A percentile compares a stretch with the other conserved stretches of the same genome.
Evolutionary conservation across 2,113 vertebrate genomes (phyloP).

Genomic region (Passer domesticus): DNA sequence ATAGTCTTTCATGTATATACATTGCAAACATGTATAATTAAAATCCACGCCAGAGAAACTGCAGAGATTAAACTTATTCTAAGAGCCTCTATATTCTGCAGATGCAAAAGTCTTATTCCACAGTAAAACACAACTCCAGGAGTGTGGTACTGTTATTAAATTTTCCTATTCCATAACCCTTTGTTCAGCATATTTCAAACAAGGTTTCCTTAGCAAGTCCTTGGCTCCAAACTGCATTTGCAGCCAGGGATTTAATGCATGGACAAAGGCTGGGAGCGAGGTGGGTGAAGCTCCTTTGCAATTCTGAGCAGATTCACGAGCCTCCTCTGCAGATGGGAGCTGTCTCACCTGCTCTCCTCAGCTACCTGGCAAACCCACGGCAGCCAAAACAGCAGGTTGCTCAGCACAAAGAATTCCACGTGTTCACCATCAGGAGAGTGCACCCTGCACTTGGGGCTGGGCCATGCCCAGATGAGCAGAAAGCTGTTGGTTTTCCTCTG

Average conservation of each 20-base stretch:
- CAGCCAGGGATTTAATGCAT: background rate
- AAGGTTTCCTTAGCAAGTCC: background rate
- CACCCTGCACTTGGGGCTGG: background rate
- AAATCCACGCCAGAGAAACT: constrained; percentile 26
- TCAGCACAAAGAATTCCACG: background rate
- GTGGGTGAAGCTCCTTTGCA: background rate
- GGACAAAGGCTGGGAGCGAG: background rate
- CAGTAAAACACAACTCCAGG: background rate
- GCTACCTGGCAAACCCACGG: background rate
- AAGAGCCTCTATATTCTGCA: background rate
- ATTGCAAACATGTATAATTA: constrained; percentile 55
- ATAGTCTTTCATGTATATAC: constrained; percentile 24
- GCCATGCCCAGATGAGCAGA: background rate
- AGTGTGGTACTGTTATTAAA: background rate
- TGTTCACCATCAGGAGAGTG: background rate
- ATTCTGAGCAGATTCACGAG: background rate
- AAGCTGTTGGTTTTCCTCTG: background rate
- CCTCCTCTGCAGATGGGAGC: background rate
- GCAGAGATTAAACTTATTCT: background rate
- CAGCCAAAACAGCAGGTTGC: background rate
- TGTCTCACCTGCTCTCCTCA: constrained; percentile 6
- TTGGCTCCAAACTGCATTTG: background rate
- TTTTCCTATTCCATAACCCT: background rate
- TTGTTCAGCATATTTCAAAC: background rate
- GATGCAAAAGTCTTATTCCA: constrained; percentile 19